Evolutionary conservation across 1,140 invertebrate species (phyloP).

Genomic region (Protaetia brevitarsis): DNA sequence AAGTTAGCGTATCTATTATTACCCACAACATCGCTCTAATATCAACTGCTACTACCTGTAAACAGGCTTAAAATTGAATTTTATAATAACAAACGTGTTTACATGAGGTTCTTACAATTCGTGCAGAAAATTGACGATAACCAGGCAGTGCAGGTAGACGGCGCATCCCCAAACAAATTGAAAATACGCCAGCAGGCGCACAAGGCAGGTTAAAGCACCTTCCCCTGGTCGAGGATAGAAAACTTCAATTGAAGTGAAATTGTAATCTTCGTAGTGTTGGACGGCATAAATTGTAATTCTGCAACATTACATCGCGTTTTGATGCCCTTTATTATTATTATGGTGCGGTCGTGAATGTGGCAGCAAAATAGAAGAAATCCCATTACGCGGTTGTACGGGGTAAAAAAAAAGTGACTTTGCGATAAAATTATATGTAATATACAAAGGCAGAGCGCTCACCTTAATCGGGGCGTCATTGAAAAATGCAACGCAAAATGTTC

Average conservation of each 20-base stretch:
- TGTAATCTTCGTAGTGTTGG: neutral
- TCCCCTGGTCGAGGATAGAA: neutral
- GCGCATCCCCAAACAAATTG: neutral
- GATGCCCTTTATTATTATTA: slow-evolving; percentile 10
- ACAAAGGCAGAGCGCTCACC: neutral
- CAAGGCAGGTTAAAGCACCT: too few species aligned
- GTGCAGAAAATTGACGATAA: too few species aligned
- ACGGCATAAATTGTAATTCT: slow-evolving; percentile 2
- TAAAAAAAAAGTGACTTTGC: neutral
- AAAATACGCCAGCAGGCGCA: too few species aligned
- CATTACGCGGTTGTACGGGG: neutral
- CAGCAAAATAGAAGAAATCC: slow-evolving; percentile 9
- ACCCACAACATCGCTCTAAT: too few species aligned
- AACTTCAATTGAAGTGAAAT: neutral
- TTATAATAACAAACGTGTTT: too few species aligned
- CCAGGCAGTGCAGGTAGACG: too few species aligned
- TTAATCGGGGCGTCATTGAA: slow-evolving; percentile 9
- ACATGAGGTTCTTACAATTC: too few species aligned
- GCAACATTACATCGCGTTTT: neutral
- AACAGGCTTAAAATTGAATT: too few species aligned
- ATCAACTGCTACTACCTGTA: too few species aligned
- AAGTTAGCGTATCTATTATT: too few species aligned
- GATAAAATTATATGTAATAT: slow-evolving; percentile 11
- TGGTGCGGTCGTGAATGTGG: neutral
- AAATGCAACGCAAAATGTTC: slow-evolving; percentile 4